Evolutionary conservation across 1,140 invertebrate genomes (phyloP).

Genomic region (Scylla paramamosain): DNA sequence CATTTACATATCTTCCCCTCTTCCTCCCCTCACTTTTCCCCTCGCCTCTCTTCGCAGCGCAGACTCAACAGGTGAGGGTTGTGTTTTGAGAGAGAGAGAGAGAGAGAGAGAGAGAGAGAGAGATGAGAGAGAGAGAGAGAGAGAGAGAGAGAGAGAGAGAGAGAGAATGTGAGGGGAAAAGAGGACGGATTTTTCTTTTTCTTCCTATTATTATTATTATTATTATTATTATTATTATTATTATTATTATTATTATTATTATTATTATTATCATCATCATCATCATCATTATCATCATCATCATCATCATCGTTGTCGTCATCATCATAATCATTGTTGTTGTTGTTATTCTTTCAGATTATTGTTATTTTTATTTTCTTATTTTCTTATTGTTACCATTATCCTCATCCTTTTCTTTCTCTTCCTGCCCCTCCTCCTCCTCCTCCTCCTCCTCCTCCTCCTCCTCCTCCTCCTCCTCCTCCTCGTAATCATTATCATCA

Average conservation of each 20-base stretch:
- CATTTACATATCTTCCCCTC: not conserved
- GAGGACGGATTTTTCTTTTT: not conserved
- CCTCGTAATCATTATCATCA: not conserved
- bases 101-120: not conserved
- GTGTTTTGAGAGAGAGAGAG: not conserved
- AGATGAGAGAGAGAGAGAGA: constrained; percentile 16
- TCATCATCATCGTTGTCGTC: not conserved
- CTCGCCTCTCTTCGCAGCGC: not conserved
- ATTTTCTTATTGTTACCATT: not conserved
- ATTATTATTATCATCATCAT: not conserved
- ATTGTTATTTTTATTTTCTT: too few species aligned
- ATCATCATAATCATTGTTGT: too few species aligned
- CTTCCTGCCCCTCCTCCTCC: not conserved
- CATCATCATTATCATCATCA: not conserved
- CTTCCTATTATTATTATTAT: too few species aligned
- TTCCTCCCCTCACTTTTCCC: constrained; percentile 5
- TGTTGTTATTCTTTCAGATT: too few species aligned
- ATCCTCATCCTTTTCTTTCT: not conserved
- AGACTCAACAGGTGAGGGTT: not conserved
- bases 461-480: not conserved
- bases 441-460: not conserved
- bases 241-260: too few species aligned
- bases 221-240: too few species aligned
- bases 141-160: constrained; percentile 37
- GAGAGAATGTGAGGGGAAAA: not conserved